Evolutionary conservation across 2,888 invertebrate species (phyloP).

Genomic region (Acleris literana): DNA sequence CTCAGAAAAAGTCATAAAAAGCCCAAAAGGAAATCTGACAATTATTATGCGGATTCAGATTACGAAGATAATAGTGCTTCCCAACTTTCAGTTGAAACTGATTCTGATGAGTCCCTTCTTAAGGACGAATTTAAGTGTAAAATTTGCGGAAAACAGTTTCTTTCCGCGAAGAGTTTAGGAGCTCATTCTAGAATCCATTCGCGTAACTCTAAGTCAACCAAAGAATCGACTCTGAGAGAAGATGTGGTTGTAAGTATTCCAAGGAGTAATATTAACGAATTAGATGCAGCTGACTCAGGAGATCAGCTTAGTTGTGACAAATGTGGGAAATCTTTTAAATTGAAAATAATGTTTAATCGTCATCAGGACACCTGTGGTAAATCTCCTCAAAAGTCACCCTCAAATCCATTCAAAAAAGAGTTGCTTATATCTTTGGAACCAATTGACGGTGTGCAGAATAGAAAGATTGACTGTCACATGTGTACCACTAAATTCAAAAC

Average conservation of each 20-base stretch:
- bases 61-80: conserved; percentile 66
- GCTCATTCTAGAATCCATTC: conserved; percentile 58
- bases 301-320: conserved; percentile 66
- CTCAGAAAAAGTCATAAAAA: conserved; percentile 60
- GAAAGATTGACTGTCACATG: conserved; percentile 61
- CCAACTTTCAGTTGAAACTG: conserved; percentile 64
- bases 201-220: conserved; percentile 42
- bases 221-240: conserved; percentile 19
- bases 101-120: conserved; percentile 68
- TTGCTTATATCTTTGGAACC: conserved; percentile 67
- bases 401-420: conserved; percentile 53
- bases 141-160: conserved; percentile 60
- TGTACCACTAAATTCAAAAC: conserved; percentile 68
- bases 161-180: conserved; percentile 49
- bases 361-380: conserved; percentile 64
- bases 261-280: conserved; percentile 41
- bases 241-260: conserved; percentile 49
- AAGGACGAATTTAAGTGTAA: conserved; percentile 58
- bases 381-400: conserved; percentile 48
- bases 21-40: conserved; percentile 49
- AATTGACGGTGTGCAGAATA: conserved; percentile 53
- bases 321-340: conserved; percentile 72
- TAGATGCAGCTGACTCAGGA: conserved; percentile 57
- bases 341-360: conserved; percentile 78
- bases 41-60: conserved; percentile 63